A percentile compares a stretch with the other conserved stretches of the same genome.
phyloP scores from a whole-genome alignment of 2,113 vertebrate genomes.

The Indicator maculatus region DNA sequence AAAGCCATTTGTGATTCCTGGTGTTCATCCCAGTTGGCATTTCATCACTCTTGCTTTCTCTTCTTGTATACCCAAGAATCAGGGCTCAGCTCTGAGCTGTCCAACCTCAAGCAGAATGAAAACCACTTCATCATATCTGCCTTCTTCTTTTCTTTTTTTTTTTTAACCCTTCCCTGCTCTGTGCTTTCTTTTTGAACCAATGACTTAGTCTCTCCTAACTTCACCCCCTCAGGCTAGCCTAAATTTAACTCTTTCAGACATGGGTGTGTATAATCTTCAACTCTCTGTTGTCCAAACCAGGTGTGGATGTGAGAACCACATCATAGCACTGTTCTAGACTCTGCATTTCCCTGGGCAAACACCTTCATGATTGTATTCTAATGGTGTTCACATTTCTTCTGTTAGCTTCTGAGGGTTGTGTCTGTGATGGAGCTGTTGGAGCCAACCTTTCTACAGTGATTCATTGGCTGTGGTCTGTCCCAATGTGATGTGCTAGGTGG shows the following conservation, averaged over 20 bases:
- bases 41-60: constrained; percentile 70
- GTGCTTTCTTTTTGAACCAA: constrained; percentile 16
- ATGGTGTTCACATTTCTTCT: neutral
- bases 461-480: neutral
- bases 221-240: neutral
- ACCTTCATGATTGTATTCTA: neutral
- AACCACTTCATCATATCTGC: constrained; percentile 59
- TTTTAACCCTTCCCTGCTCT: neutral
- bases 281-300: constrained; percentile 2
- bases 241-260: neutral
- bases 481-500: neutral
- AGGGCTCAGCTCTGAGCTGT: constrained; percentile 68
- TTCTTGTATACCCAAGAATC: constrained; percentile 69
- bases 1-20: constrained; percentile 57
- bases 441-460: accelerated
- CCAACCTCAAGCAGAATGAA: constrained; percentile 77
- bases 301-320: neutral
- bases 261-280: neutral
- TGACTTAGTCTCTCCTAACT: neutral
- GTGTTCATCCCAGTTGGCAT: constrained; percentile 59
- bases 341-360: neutral
- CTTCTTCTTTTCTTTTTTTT: neutral
- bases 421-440: neutral
- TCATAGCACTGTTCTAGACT: neutral
- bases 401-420: neutral